phyloP scores from a whole-genome alignment of 2,888 invertebrate species.

The Melinaea marsaeus region DNA sequence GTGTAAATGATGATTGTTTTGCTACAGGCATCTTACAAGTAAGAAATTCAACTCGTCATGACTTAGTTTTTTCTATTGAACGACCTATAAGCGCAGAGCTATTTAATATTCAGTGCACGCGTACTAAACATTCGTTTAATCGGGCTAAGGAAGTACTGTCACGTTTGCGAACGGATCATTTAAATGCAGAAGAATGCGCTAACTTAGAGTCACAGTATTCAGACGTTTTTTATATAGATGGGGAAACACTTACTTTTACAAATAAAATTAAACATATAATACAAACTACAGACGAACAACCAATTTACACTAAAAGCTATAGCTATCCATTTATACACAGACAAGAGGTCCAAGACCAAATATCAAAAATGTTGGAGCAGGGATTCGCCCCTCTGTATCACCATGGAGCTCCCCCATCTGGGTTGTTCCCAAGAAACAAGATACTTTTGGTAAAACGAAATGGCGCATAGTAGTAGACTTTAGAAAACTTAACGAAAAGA shows the following conservation, averaged over 20 bases:
- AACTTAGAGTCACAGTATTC: constrained; percentile 26
- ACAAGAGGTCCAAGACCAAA: constrained; percentile 28
- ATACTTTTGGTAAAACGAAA: constrained; percentile 4
- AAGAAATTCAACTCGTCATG: constrained; percentile 30
- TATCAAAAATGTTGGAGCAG: constrained; percentile 33
- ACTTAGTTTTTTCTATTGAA: constrained; percentile 34
- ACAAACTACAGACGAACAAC: constrained; percentile 9
- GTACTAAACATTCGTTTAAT: constrained; percentile 9
- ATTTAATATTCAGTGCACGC: constrained; percentile 28
- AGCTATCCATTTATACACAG: constrained; percentile 26
- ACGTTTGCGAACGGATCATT: constrained; percentile 37
- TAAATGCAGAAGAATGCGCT: constrained; percentile 36
- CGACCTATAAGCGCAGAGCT: constrained; percentile 27
- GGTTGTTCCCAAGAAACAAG: constrained; percentile 11
- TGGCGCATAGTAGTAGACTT: constrained; percentile 12
- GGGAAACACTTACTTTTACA: background rate
- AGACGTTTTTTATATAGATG: background rate
- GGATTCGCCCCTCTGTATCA: constrained; percentile 35
- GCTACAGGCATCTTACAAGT: constrained; percentile 34
- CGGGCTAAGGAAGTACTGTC: constrained; percentile 28
- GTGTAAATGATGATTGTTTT: constrained; percentile 29
- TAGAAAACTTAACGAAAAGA: constrained; percentile 12
- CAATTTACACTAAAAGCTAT: constrained; percentile 11
- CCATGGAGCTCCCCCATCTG: constrained; percentile 13
- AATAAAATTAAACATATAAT: constrained; percentile 10